Percentiles rank a stretch among this genome's conserved stretches.
Evolutionary conservation across 2,888 invertebrate genomes (phyloP).

Genomic region (Papilio protenor): DNA sequence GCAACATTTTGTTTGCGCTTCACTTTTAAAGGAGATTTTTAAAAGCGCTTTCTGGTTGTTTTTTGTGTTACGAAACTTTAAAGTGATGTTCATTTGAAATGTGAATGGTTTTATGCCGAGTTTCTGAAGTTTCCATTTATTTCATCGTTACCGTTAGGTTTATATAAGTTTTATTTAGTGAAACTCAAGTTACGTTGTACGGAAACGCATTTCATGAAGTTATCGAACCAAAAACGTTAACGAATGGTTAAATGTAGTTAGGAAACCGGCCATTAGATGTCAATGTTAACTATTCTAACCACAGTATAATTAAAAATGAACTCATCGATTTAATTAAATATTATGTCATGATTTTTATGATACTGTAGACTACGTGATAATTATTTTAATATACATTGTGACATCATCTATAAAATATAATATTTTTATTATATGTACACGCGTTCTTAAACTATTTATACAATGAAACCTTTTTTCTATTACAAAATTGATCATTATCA

Average conservation of each 20-base stretch:
- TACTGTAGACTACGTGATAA: background rate
- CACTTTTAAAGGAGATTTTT: slow-evolving; percentile 12
- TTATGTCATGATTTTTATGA: background rate
- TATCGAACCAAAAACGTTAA: too few species aligned
- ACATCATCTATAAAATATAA: background rate
- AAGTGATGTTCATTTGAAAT: background rate
- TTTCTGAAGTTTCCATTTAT: too few species aligned
- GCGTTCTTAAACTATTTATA: too few species aligned
- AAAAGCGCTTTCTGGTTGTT: slow-evolving; percentile 6
- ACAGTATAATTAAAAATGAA: background rate
- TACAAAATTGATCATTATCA: too few species aligned
- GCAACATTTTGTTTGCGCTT: slow-evolving; percentile 44
- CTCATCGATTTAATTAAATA: background rate
- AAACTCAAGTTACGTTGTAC: too few species aligned
- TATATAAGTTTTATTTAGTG: too few species aligned
- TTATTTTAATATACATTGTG: background rate
- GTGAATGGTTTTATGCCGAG: background rate
- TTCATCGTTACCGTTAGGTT: too few species aligned
- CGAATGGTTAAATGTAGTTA: too few species aligned
- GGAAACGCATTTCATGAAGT: too few species aligned
- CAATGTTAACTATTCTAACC: background rate
- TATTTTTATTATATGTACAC: too few species aligned
- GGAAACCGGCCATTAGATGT: background rate
- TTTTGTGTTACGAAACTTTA: slow-evolving; percentile 49
- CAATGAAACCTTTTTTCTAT: too few species aligned